Conservation (phyloP, 2,888 invertebrate genomes). For the Limnephilus auricula region DNA sequence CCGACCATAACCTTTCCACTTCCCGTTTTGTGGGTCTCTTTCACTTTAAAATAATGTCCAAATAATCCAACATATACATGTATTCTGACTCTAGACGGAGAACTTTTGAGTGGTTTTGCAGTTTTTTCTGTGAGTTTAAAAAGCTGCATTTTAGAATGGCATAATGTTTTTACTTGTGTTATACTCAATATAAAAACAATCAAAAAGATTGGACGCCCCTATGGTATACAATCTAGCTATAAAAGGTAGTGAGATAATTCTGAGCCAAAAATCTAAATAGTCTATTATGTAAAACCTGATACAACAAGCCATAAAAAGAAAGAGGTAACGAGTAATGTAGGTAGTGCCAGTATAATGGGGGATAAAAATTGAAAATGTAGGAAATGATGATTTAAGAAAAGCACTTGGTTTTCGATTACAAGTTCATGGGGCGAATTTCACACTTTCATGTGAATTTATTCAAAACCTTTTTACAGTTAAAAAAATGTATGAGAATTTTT, state of each 20-base stretch:
- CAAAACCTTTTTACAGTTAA: background rate
- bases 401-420: background rate
- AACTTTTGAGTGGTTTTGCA: background rate
- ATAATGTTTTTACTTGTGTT: too few species aligned
- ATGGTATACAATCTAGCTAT: background rate
- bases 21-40: background rate
- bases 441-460: background rate
- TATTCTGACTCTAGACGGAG: background rate
- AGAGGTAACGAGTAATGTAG: background rate
- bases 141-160: background rate
- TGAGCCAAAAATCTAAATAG: background rate
- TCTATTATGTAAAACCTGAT: background rate
- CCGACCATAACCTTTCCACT: background rate
- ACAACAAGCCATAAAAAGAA: background rate
- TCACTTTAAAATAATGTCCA: background rate
- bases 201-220: too few species aligned
- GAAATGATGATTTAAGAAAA: background rate
- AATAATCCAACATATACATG: background rate
- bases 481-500: background rate
- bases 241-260: background rate
- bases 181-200: background rate
- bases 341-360: background rate
- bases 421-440: background rate
- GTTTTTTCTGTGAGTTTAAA: background rate
- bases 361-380: background rate